A percentile compares a stretch with the other conserved stretches of the same genome.
Conservation (phyloP, 2,797 vertebrate species). For the Psittacula echo region DNA sequence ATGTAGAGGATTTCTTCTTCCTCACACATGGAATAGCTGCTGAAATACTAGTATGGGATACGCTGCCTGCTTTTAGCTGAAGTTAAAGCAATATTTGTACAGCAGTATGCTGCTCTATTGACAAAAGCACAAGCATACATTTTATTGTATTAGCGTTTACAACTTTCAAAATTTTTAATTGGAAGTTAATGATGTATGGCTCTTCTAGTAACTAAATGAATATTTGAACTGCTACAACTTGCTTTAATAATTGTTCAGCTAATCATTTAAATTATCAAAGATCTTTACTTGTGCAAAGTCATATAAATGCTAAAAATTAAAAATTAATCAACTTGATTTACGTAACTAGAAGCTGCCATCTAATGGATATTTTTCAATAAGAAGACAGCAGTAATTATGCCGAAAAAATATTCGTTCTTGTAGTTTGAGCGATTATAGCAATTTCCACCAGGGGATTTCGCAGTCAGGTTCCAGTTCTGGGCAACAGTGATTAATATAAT, state of each 20-base stretch:
- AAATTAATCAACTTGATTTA: constrained; percentile 97
- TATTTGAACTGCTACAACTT: constrained; percentile 86
- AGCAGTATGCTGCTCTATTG: not conserved
- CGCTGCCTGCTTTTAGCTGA: not conserved
- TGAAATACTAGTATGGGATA: not conserved
- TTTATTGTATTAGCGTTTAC: constrained; percentile 63
- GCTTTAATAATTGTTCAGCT: constrained; percentile 89
- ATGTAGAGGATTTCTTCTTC: not conserved
- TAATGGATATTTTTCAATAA: constrained; percentile 98
- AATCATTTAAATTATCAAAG: constrained; percentile 93
- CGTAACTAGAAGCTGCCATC: constrained; percentile 90
- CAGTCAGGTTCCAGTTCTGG: constrained; percentile 96
- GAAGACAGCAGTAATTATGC: constrained; percentile 97
- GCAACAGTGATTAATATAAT: constrained; percentile 97
- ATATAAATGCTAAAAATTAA: constrained; percentile 89
- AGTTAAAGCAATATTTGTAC: not conserved
- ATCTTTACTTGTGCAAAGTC: constrained; percentile 90
- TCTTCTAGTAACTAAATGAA: constrained; percentile 80
- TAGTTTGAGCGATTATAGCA: constrained; percentile 98
- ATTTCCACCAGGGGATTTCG: constrained; percentile 98
- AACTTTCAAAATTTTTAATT: constrained; percentile 76
- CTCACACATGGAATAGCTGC: not conserved
- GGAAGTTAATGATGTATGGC: constrained; percentile 78
- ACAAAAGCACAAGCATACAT: not conserved
- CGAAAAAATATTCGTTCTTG: constrained; percentile 90